A percentile compares a stretch with the other conserved stretches of the same genome.
Evolutionary conservation across 2,888 invertebrate genomes (phyloP).

Genomic region (Meta bourneti): DNA sequence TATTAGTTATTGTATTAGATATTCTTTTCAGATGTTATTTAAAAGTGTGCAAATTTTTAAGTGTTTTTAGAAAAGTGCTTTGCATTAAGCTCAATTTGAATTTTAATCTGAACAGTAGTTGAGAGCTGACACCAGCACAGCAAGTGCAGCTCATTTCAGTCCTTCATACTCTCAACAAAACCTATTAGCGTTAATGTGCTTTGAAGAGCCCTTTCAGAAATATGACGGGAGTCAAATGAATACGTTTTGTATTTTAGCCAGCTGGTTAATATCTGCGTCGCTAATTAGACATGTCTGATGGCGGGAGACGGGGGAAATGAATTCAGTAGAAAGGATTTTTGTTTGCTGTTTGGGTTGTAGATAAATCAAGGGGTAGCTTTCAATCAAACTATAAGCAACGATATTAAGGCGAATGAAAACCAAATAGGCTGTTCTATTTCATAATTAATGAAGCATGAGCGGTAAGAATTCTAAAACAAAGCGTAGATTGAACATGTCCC

Average conservation of each 20-base stretch:
- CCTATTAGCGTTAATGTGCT: not conserved
- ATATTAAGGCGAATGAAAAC: not conserved
- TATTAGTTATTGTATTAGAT: too few species aligned
- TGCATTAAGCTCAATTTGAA: not conserved
- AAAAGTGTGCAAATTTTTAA: too few species aligned
- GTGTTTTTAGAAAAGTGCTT: too few species aligned
- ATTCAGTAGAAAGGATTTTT: constrained; percentile 29
- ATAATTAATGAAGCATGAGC: not conserved
- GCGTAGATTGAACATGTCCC: not conserved
- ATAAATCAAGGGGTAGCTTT: constrained; percentile 18
- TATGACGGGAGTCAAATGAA: not conserved
- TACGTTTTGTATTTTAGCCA: not conserved
- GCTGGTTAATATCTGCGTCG: constrained; percentile 20
- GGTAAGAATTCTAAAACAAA: not conserved
- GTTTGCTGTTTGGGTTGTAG: not conserved
- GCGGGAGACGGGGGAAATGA: not conserved
- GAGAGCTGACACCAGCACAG: not conserved
- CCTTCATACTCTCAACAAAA: not conserved
- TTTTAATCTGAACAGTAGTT: not conserved
- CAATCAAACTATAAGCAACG: not conserved
- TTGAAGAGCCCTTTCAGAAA: not conserved
- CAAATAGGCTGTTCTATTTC: not conserved
- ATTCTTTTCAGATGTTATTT: too few species aligned
- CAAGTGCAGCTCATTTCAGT: not conserved
- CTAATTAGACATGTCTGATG: constrained; percentile 36